phyloP scores from a whole-genome alignment of 2,888 invertebrate species.

The Sisyra terminalis region DNA sequence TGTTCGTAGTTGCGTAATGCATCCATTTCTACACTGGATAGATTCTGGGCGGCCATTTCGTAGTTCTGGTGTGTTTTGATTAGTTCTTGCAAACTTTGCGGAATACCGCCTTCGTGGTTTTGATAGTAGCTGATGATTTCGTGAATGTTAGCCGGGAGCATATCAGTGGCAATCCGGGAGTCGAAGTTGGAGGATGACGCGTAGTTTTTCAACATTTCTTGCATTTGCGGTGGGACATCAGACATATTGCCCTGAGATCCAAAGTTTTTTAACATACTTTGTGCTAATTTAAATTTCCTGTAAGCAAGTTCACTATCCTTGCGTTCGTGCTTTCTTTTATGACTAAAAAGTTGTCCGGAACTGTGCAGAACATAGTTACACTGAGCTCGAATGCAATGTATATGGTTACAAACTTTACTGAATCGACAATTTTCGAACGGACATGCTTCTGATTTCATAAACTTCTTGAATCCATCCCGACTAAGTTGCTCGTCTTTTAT shows the following conservation, averaged over 20 bases:
- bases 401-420: conserved; percentile 92
- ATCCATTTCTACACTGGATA: not conserved
- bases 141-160: conserved; percentile 5
- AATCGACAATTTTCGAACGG: conserved; percentile 85
- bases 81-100: conserved; percentile 1
- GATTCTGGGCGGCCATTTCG: conserved; percentile 1
- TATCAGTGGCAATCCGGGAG: not conserved
- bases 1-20: conserved; percentile 1
- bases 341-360: conserved; percentile 90
- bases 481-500: conserved; percentile 92
- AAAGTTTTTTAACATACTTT: conserved; percentile 37
- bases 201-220: conserved; percentile 5
- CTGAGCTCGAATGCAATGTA: conserved; percentile 89
- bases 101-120: not conserved
- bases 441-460: conserved; percentile 92
- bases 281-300: conserved; percentile 50
- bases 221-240: conserved; percentile 4
- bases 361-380: conserved; percentile 95
- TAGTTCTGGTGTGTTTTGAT: conserved; percentile 3
- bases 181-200: not conserved
- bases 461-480: conserved; percentile 95
- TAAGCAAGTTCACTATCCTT: conserved; percentile 82
- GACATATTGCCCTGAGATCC: conserved; percentile 14
- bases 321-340: conserved; percentile 93
- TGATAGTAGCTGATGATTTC: conserved; percentile 5